Base-by-base conservation (phyloP, 2,113 vertebrate species). In the Petroica traversi region DNA sequence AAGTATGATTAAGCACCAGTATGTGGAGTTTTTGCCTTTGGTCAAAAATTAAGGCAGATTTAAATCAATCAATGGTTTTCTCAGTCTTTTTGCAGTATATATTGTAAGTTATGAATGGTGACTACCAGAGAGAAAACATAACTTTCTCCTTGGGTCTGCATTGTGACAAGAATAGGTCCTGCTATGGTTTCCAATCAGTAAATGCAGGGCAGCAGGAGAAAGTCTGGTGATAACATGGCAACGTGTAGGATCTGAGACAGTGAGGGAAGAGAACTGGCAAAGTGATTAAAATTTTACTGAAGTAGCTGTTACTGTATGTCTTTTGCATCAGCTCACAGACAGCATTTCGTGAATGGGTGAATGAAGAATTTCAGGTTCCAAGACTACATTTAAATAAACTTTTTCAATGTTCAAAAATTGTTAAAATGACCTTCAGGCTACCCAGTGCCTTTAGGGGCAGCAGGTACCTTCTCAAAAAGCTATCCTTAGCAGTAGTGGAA, bases 1-100 rank as follows among this genome's bases (percentile, higher is more conserved):
- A 92, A 94, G 85, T 71, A 84, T 92, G 95, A 93, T 94, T 97
- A 96, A 96, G 94, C 92, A 95, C 51, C 55, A 63, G 68, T 45
- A 85, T 54, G 73, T 64, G 73, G 69, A 87, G 94, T 12, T 97
- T 91, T 93, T 95, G 91, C 91, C 94, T 81, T 95, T 41, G 87
- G 94, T 86, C 33, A 92, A 90, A 96, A 91, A 94, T 78, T 71
- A 91, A 89, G 28, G 61, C 57, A 91, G 80, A 89, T 92, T 92
- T 91, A 81, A 95, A 91, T 91, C 86, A 91, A 95, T 95, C 83
- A 71, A 80, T 95, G 45, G 0, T 79, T 88, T 91, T 91, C 89
- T 92, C 75, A 89, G 72, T 59, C 64, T 84, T 92, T 92, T 80
- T 63, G 74, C 46, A 13, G 34, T 46, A 2, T 22, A 26, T 51